These are phyloP conservation scores for Leptinotarsa defecta DNA, from an alignment of 1,140 invertebrate species.

Conservation along the genomic window DNA sequence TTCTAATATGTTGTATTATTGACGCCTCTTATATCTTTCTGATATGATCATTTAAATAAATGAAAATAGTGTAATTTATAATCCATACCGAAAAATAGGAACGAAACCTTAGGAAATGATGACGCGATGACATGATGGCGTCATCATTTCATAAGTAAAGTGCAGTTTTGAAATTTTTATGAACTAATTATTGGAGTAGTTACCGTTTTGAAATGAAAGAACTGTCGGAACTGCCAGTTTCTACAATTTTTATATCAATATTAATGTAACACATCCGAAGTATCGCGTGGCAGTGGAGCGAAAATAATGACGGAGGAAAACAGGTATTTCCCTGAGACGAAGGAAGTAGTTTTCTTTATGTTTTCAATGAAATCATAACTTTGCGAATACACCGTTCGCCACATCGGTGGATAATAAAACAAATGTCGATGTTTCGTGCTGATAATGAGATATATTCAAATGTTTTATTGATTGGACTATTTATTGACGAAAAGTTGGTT, in stretches of 20 bases:
- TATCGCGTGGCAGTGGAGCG: background rate
- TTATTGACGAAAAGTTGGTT: background rate
- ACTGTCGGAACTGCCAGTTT: too few relatives aligned
- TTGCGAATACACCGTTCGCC: background rate
- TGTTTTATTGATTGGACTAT: background rate
- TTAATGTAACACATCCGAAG: background rate
- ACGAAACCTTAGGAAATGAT: too few relatives aligned
- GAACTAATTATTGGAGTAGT: too few relatives aligned
- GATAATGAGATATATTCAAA: conserved; percentile 6
- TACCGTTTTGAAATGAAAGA: too few relatives aligned
- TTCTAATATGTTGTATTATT: too few relatives aligned
- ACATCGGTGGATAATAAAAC: conserved; percentile 5
- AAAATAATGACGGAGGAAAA: conserved; percentile 3
- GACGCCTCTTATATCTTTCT: too few relatives aligned
- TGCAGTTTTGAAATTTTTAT: too few relatives aligned
- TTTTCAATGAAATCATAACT: conserved; percentile 16
- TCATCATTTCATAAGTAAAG: too few relatives aligned
- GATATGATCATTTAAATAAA: too few relatives aligned
- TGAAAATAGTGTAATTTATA: too few relatives aligned
- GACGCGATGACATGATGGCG: too few relatives aligned
- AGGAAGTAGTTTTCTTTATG: conserved; percentile 6
- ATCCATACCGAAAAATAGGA: too few relatives aligned
- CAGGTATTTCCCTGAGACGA: background rate
- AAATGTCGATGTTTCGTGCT: conserved; percentile 10
- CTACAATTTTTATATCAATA: background rate